Evolutionary conservation across 1,140 invertebrate species (phyloP).

Genomic region (Aphaenogaster floridana): DNA sequence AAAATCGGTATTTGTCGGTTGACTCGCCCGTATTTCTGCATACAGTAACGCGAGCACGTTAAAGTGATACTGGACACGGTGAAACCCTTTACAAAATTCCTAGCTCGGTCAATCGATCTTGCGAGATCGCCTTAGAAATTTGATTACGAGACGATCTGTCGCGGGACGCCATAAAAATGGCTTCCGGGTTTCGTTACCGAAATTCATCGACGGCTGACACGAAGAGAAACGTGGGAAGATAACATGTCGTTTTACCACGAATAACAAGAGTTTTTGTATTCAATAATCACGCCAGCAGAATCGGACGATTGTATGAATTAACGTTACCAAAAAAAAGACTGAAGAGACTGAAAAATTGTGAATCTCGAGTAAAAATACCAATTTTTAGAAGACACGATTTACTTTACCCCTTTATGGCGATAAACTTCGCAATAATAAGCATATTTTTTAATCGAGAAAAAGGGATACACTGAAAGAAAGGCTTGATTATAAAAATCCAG

Average conservation of each 20-base stretch:
- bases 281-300: background rate
- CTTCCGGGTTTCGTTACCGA: conserved; percentile 47
- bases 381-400: background rate
- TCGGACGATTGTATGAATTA: background rate
- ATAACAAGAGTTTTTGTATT: background rate
- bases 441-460: background rate
- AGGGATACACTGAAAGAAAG: too few relatives aligned
- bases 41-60: background rate
- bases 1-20: background rate
- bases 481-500: too few relatives aligned
- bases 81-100: conserved; percentile 67
- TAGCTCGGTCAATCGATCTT: conserved; percentile 55
- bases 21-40: too few relatives aligned
- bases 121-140: conserved; percentile 55
- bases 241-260: background rate
- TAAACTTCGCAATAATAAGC: background rate
- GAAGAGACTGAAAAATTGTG: background rate
- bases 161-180: conserved; percentile 23
- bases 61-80: conserved; percentile 35
- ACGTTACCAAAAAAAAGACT: background rate
- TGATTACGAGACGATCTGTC: background rate
- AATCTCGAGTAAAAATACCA: background rate
- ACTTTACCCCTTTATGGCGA: background rate
- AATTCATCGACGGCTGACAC: background rate
- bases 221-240: conserved; percentile 20